These are phyloP conservation scores for Aythya fuligula DNA, from an alignment of 2,797 vertebrate genomes.

Conservation along the genomic window DNA sequence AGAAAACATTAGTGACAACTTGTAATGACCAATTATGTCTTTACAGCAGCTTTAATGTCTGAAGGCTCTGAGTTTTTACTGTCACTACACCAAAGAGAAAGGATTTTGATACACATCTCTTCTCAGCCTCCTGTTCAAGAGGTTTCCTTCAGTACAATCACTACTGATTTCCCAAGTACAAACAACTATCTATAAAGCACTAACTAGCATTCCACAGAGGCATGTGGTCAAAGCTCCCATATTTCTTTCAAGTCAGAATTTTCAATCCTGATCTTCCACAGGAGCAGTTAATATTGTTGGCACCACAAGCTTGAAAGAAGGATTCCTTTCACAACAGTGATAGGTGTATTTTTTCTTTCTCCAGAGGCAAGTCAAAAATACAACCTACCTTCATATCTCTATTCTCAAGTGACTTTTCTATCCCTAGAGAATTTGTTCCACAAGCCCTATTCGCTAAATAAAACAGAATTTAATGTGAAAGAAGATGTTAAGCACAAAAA, in stretches of 20 bases:
- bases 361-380: not conserved
- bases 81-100: not conserved
- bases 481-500: not conserved
- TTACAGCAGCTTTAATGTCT: not conserved
- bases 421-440: not conserved
- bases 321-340: not conserved
- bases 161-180: not conserved
- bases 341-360: not conserved
- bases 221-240: not conserved
- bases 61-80: not conserved
- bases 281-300: not conserved
- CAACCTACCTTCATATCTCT: not conserved
- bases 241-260: not conserved
- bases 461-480: not conserved
- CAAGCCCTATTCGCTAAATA: not conserved
- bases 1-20: not conserved
- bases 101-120: not conserved
- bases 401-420: not conserved
- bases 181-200: not conserved
- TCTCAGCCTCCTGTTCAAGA: not conserved
- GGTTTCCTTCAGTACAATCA: not conserved
- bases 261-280: not conserved
- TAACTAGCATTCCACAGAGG: not conserved
- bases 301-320: not conserved
- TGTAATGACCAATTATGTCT: accelerated